Conservation (phyloP, 2,113 vertebrate genomes). For the Sialia sialis region DNA sequence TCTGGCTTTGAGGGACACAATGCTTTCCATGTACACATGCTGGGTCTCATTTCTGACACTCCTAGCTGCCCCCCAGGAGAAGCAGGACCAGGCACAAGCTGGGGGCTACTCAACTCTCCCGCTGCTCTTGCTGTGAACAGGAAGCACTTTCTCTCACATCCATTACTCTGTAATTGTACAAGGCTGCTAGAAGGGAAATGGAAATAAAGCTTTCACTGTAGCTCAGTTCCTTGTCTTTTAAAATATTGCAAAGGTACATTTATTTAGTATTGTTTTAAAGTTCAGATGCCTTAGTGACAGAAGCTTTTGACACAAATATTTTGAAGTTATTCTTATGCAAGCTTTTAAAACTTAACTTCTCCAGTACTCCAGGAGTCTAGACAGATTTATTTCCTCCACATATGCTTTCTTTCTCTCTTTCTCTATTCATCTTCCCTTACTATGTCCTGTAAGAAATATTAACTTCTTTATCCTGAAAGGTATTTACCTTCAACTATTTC, state of each 20-base stretch:
- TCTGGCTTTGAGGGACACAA: neutral
- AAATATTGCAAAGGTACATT: neutral
- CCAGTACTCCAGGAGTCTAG: neutral
- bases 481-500: constrained; percentile 13
- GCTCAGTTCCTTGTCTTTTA: neutral
- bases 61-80: neutral
- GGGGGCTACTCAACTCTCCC: neutral
- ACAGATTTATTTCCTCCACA: constrained; percentile 50
- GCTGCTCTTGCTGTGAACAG: neutral
- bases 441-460: constrained; percentile 37
- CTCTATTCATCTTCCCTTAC: neutral
- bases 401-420: constrained; percentile 21
- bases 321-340: neutral
- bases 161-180: neutral
- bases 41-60: neutral
- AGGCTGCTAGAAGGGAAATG: neutral
- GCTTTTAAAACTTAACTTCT: constrained; percentile 31
- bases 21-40: neutral
- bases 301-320: neutral
- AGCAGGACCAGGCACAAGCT: neutral
- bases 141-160: neutral
- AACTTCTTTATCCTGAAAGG: constrained; percentile 3
- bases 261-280: neutral
- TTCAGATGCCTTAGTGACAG: neutral
- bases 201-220: neutral